These are phyloP conservation scores for Dromius quadrimaculatus DNA, from an alignment of 2,888 invertebrate species.

Conservation along the genomic window DNA sequence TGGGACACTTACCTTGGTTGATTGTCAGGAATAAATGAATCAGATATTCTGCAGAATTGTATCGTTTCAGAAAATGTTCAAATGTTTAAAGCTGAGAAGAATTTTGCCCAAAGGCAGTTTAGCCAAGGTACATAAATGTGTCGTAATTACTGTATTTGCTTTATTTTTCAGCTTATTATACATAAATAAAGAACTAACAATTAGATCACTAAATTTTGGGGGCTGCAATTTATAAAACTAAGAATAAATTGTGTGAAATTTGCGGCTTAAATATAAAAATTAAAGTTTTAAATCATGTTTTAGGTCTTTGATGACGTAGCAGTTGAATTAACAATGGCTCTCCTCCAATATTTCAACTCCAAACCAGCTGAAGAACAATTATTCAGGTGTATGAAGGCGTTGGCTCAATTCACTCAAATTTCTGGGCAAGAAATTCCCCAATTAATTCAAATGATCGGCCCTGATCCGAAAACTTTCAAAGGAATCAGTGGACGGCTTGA, in stretches of 20 bases:
- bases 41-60: constrained; percentile 63
- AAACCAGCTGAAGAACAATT: constrained; percentile 85
- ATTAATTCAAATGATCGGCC: constrained; percentile 91
- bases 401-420: constrained; percentile 79
- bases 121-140: constrained; percentile 71
- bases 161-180: not conserved
- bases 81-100: constrained; percentile 73
- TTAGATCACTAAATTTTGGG: no score
- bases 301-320: constrained; percentile 96
- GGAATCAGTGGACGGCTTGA: constrained; percentile 86
- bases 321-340: constrained; percentile 90
- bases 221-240: no score
- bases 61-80: constrained; percentile 76
- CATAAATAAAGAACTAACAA: constrained; percentile 3
- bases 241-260: constrained; percentile 2
- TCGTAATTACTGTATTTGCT: constrained; percentile 23
- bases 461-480: constrained; percentile 84
- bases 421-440: constrained; percentile 88
- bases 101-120: constrained; percentile 74
- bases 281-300: constrained; percentile 54
- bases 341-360: constrained; percentile 87
- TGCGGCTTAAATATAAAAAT: constrained; percentile 6
- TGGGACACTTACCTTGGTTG: constrained; percentile 20
- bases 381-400: constrained; percentile 82
- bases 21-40: constrained; percentile 37